Evolutionary conservation across 2,888 invertebrate genomes (phyloP).

Genomic region (Limenitis camilla): DNA sequence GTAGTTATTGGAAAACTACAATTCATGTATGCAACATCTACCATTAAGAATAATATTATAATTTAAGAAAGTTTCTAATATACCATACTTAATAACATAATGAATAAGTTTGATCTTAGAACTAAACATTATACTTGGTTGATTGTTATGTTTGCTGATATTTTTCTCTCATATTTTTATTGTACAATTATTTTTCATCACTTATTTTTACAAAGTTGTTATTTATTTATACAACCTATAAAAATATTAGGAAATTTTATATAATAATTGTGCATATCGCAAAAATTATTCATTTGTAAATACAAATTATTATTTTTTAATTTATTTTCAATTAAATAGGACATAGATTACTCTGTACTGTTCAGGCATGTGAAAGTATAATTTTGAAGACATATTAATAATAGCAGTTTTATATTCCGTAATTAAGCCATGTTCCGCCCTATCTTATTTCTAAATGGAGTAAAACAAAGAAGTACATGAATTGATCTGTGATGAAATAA

Average conservation of each 20-base stretch:
- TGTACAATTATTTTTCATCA: slow-evolving; percentile 48
- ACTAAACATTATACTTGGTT: slow-evolving; percentile 44
- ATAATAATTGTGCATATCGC: slow-evolving; percentile 51
- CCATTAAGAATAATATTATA: too few relatives aligned
- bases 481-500: slow-evolving; percentile 69
- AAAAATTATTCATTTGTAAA: slow-evolving; percentile 53
- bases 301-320: slow-evolving; percentile 43
- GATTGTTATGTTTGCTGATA: slow-evolving; percentile 67
- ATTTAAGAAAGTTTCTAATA: too few relatives aligned
- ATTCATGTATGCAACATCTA: neutral
- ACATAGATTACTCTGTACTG: slow-evolving; percentile 28
- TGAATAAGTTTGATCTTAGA: slow-evolving; percentile 27
- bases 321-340: slow-evolving; percentile 18
- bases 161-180: slow-evolving; percentile 50
- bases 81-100: too few relatives aligned
- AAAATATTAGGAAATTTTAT: slow-evolving; percentile 56
- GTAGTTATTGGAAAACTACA: neutral
- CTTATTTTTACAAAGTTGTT: slow-evolving; percentile 54
- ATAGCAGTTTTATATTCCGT: slow-evolving; percentile 38
- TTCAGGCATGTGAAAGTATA: slow-evolving; percentile 33
- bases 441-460: slow-evolving; percentile 42
- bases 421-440: slow-evolving; percentile 47
- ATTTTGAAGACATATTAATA: slow-evolving; percentile 38
- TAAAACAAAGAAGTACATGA: slow-evolving; percentile 65
- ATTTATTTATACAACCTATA: slow-evolving; percentile 58